phyloP scores from a whole-genome alignment of 2,888 invertebrate genomes.

The Emmelina monodactyla region DNA sequence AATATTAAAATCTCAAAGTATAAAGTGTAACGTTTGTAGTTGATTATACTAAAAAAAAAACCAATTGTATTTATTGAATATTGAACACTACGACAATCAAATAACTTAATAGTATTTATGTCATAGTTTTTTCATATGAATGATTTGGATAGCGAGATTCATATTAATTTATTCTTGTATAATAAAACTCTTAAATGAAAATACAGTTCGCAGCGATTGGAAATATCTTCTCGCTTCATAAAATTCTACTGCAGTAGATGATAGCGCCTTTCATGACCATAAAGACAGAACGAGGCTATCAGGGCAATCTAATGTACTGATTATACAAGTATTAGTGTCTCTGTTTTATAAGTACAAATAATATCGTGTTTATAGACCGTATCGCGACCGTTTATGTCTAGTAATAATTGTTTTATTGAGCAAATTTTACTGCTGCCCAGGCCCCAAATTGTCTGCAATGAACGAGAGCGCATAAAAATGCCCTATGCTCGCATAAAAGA shows the following conservation, averaged over 20 bases:
- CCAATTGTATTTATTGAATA: no score
- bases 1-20: no score
- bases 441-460: slow-evolving; percentile 10
- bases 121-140: no score
- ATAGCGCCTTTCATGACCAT: slow-evolving; percentile 27
- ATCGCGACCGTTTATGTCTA: slow-evolving; percentile 29
- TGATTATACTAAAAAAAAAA: no score
- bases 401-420: slow-evolving; percentile 38
- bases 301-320: slow-evolving; percentile 36
- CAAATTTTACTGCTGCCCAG: slow-evolving; percentile 27
- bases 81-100: no score
- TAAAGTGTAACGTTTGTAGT: no score
- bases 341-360: slow-evolving; percentile 28
- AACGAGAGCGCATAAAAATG: neutral
- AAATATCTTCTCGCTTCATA: no score
- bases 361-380: slow-evolving; percentile 30
- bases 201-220: no score
- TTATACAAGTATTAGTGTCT: slow-evolving; percentile 34
- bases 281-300: slow-evolving; percentile 36
- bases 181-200: no score
- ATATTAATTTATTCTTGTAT: no score
- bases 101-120: no score
- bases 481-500: neutral
- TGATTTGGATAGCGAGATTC: no score
- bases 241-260: slow-evolving; percentile 32